Evolutionary conservation across 1,140 invertebrate genomes (phyloP), one percentile per base, ranked within the genome.

Genomic region (Drosophila burlai): DNA sequence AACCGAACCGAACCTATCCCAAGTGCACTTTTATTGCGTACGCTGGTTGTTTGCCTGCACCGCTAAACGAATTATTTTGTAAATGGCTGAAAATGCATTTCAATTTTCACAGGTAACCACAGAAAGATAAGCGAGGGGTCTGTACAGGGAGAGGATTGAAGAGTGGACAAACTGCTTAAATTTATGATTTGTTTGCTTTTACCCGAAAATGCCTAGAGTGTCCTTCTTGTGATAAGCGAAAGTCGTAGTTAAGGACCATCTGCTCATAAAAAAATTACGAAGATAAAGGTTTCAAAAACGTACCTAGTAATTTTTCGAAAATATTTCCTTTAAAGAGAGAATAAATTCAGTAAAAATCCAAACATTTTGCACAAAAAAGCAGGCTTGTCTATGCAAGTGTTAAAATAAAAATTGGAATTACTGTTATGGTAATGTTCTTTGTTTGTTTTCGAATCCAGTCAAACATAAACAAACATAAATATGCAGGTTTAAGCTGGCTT

Each of bases 1-100:
- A 76, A 58, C 60, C 47, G 43, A 77, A 78, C 60, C 71, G 75
- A 78, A 78, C 75, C 75, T 78, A 78, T 78, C 75, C 75, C 75
- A 78, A 78, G 75, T 61, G 55, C 63, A 77, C 49, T 78, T 77
- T 69, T 69, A 78, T 78, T 78, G 74, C 64, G 74, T 61, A 24
- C 55, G 55, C 42, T 45, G 34, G 8, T n/a, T 40, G 54, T 24
- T 24, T 16, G 54, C 21, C 36, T 29, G 34, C 24, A 24, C 46
- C 26, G 13, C 29, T 42, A 46, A 76, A 58, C 52, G 40, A 58
- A 76, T 62, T 61, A 74, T 62, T 57, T 76, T 43, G 47, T 68
- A 68, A 77, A 77, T 74, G 31, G 2, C 29, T 31, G 55, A 42
- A 74, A 72, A 59, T 74, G 49, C 69, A 75, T 42, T 57, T 75